Evolutionary conservation across 2,888 invertebrate genomes (phyloP).

Genomic region (Barypeithes pellucidus): DNA sequence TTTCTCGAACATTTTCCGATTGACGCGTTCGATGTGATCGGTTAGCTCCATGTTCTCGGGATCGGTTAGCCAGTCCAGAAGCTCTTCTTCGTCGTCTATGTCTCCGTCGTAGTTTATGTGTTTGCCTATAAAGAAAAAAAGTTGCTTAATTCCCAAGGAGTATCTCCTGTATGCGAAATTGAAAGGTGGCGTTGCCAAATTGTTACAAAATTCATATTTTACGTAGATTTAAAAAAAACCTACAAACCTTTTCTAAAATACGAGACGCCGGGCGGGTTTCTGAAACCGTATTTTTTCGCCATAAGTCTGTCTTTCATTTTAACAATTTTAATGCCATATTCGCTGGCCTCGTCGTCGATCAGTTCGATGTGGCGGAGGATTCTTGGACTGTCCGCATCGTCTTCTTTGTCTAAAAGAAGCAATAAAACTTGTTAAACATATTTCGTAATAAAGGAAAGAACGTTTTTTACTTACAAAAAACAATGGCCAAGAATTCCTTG

Average conservation of each 20-base stretch:
- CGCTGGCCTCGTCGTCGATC: constrained; percentile 92
- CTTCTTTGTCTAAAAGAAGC: constrained; percentile 80
- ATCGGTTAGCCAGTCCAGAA: constrained; percentile 93
- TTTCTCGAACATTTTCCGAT: constrained; percentile 94
- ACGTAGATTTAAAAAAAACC: neutral
- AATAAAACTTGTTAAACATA: too few species aligned
- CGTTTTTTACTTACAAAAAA: constrained; percentile 84
- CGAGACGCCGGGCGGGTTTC: constrained; percentile 92
- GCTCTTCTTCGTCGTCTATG: constrained; percentile 91
- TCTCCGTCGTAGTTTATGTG: constrained; percentile 94
- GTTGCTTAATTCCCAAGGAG: too few species aligned
- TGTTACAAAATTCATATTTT: neutral
- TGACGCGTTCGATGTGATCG: constrained; percentile 93
- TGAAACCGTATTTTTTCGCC: constrained; percentile 94
- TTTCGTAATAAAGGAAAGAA: too few species aligned
- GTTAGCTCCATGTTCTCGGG: constrained; percentile 95
- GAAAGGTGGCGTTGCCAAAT: neutral
- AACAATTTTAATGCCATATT: constrained; percentile 92
- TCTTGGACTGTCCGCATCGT: constrained; percentile 85
- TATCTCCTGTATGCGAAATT: too few species aligned
- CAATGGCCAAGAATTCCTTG: constrained; percentile 92
- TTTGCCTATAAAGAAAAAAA: constrained; percentile 70
- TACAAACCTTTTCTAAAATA: constrained; percentile 85
- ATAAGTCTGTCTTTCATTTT: constrained; percentile 91
- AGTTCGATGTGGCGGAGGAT: constrained; percentile 89